Evolutionary conservation across 2,888 invertebrate genomes (phyloP).

Genomic region (Linnaemya vulpina): DNA sequence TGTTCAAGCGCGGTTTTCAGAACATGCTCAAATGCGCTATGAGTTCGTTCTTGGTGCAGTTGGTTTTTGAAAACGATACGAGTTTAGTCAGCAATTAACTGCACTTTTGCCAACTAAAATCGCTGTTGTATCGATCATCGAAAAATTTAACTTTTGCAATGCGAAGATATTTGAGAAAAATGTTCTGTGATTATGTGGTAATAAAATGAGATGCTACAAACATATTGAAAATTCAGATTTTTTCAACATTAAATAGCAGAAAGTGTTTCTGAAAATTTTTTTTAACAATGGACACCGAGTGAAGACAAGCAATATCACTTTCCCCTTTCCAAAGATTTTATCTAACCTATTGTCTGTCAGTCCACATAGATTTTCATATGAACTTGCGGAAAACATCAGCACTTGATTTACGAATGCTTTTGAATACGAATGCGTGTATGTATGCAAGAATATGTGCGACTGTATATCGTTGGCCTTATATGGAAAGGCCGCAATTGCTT

Average conservation of each 20-base stretch:
- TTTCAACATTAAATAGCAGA: background rate
- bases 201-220: background rate
- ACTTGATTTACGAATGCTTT: conserved; percentile 19
- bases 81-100: too few species aligned
- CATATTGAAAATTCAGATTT: background rate
- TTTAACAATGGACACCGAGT: background rate
- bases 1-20: too few species aligned
- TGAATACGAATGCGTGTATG: conserved; percentile 4
- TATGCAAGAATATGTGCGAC: too few species aligned
- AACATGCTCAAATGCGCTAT: too few species aligned
- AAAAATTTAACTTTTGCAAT: too few species aligned
- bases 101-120: too few species aligned
- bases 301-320: conserved; percentile 1
- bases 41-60: too few species aligned
- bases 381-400: conserved; percentile 30
- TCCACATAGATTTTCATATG: conserved; percentile 41
- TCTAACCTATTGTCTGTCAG: conserved; percentile 15
- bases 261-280: background rate
- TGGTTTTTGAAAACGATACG: too few species aligned
- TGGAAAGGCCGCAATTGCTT: too few species aligned
- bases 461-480: too few species aligned
- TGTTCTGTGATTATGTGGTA: background rate
- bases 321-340: conserved; percentile 28
- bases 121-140: too few species aligned
- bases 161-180: background rate